Base-by-base conservation (phyloP, 2,888 invertebrate species). In the Clistopyga incitator region DNA sequence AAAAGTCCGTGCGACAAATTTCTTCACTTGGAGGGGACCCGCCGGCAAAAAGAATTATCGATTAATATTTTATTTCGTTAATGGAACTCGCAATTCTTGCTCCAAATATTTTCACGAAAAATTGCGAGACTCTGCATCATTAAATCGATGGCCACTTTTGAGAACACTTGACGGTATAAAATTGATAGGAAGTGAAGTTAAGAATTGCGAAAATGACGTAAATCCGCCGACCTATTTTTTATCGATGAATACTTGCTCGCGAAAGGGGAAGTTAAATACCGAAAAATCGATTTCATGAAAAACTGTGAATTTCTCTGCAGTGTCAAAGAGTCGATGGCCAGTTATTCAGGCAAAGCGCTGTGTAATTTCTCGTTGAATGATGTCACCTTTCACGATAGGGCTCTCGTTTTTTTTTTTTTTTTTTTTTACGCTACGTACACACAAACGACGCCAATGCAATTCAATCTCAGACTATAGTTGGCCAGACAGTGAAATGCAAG, bases 401-500 rank as follows among this genome's bases (percentile, higher is more conserved):
- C 13, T 59, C 59, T 18, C 20, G 18, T 25, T 42, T 50, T n/a
- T 50, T 47, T 61, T 59, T 47, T 29, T 61, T 1, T 29, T 45
- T 42, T 25, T 29, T 20, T 59, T n/a, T 20, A 34, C 52, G 29
- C 34, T 25, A 38, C 8, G 18, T 34, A 52, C 38, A 56, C 45
- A 59, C 54, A 6, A 59, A 42, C 18, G 20, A 20, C n/a, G 50
- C 34, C n/a, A 20, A 75, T 25, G 45, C 82, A 50, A 45, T 67
- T 81, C 68, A 79, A 81, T 86, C 78, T 78, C 76, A 65, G 71
- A 61, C 15, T 38, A 18, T 42, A 45, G 23, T 23, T 42, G 10
- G 56, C 25, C 25, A 13, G 64, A 84, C 78, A 85, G 86, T 84
- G 87, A 88, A 88, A 88, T 86, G 85, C 75, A 81, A 79, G 77